A percentile compares a stretch with the other conserved stretches of the same genome.
Evolutionary conservation across 2,888 invertebrate genomes (phyloP).

Genomic region (Limnephilus auricula): DNA sequence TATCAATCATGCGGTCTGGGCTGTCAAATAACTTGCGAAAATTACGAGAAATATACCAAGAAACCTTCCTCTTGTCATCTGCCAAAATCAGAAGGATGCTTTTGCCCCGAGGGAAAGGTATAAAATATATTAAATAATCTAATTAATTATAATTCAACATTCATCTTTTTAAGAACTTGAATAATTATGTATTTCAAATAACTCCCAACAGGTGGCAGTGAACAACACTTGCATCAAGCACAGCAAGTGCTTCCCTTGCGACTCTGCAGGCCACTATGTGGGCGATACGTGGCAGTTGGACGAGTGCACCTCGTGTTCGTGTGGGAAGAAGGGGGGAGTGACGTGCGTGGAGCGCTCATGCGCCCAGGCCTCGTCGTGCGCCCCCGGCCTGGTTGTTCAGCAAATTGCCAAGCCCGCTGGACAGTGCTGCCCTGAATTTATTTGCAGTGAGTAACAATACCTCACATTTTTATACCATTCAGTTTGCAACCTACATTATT

Average conservation of each 20-base stretch:
- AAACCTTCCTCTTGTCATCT: constrained; percentile 75
- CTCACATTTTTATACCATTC: neutral
- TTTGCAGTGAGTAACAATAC: constrained; percentile 78
- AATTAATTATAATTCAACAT: neutral
- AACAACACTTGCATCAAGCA: constrained; percentile 85
- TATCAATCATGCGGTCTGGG: constrained; percentile 79
- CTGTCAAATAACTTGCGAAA: constrained; percentile 83
- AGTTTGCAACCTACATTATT: neutral
- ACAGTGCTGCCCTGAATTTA: constrained; percentile 84
- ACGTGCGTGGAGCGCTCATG: constrained; percentile 81
- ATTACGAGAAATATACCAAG: constrained; percentile 73
- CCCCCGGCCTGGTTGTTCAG: constrained; percentile 78
- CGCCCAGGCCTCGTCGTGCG: constrained; percentile 78
- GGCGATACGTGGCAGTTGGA: constrained; percentile 86
- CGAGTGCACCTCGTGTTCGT: constrained; percentile 86
- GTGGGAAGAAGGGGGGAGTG: constrained; percentile 78
- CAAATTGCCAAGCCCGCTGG: constrained; percentile 76
- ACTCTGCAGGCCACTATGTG: constrained; percentile 83
- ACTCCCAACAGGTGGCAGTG: constrained; percentile 78
- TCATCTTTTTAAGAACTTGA: neutral
- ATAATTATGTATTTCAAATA: neutral
- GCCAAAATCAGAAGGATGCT: constrained; percentile 86
- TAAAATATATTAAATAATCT: neutral
- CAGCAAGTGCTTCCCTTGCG: constrained; percentile 84
- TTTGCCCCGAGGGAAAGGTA: constrained; percentile 87